These are phyloP conservation scores for Erpobdella octoculata DNA, from an alignment of 2,888 invertebrate species.

Conservation along the genomic window DNA sequence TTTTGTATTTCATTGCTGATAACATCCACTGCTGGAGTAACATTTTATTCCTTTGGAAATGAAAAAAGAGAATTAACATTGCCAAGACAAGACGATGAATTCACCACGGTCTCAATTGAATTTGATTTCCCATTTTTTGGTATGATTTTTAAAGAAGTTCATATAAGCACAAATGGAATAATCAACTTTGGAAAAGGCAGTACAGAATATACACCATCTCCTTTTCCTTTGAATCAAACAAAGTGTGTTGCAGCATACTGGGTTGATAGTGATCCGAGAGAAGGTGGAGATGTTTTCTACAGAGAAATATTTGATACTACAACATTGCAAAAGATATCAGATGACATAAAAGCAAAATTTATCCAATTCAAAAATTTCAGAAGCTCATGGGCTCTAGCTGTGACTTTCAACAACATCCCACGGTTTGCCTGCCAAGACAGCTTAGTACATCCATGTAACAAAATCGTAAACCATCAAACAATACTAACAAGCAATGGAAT, in stretches of 20 bases:
- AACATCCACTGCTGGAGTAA: background rate
- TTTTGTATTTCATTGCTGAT: too few species aligned
- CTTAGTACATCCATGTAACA: background rate
- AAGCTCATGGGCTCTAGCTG: constrained; percentile 21
- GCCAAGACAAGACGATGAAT: constrained; percentile 23
- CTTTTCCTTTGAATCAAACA: constrained; percentile 15
- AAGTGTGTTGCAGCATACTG: constrained; percentile 22
- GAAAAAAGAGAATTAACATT: background rate
- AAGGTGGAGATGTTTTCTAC: constrained; percentile 24
- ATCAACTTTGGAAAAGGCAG: constrained; percentile 25
- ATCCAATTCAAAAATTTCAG: constrained; percentile 10
- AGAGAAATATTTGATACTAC: constrained; percentile 14
- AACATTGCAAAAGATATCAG: background rate
- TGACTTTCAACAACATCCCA: constrained; percentile 24
- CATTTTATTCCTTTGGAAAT: constrained; percentile 15
- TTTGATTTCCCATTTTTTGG: constrained; percentile 28
- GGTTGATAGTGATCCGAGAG: constrained; percentile 25
- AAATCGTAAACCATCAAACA: constrained; percentile 24
- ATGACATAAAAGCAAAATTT: constrained; percentile 10
- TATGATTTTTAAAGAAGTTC: constrained; percentile 4
- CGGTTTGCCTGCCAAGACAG: background rate
- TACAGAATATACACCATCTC: background rate
- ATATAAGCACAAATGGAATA: constrained; percentile 26
- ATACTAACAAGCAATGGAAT: constrained; percentile 26
- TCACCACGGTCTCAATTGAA: background rate